Evolutionary conservation across 2,113 vertebrate species (phyloP).

Genomic region (Chaetorhynchus papuensis): DNA sequence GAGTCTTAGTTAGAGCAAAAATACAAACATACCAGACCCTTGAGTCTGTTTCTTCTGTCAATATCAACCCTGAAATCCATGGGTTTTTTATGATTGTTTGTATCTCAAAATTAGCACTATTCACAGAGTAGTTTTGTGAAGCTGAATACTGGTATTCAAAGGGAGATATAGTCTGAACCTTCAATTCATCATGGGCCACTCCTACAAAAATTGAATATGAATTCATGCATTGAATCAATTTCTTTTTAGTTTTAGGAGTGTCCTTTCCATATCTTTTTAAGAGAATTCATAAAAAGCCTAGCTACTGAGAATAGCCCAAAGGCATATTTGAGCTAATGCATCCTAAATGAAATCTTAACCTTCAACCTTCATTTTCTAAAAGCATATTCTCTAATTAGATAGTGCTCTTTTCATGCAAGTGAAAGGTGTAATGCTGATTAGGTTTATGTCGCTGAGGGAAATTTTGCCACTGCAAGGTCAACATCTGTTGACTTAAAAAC

Average conservation of each 20-base stretch:
- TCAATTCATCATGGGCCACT: constrained; percentile 25
- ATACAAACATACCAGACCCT: not conserved
- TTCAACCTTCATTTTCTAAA: constrained; percentile 65
- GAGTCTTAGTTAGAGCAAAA: not conserved
- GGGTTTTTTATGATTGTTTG: not conserved
- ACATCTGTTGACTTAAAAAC: constrained; percentile 68
- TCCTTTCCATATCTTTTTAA: constrained; percentile 52
- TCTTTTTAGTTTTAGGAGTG: constrained; percentile 36
- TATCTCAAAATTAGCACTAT: not conserved
- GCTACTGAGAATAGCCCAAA: constrained; percentile 61
- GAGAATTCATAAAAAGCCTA: constrained; percentile 53
- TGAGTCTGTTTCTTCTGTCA: not conserved
- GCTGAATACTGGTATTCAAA: not conserved
- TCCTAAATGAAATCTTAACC: constrained; percentile 76
- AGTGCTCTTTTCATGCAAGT: constrained; percentile 51
- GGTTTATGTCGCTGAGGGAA: constrained; percentile 56
- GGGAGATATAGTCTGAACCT: constrained; percentile 1
- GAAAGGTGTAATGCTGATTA: constrained; percentile 68
- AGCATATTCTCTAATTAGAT: constrained; percentile 67
- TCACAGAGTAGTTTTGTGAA: not conserved
- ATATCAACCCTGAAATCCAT: not conserved
- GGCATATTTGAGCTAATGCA: constrained; percentile 68
- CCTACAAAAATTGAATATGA: constrained; percentile 62
- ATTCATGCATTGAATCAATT: constrained; percentile 62
- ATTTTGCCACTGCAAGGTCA: constrained; percentile 65